A percentile compares a stretch with the other conserved stretches of the same genome.
phyloP scores from a whole-genome alignment of 2,888 invertebrate species.

The Lycia hirtaria region DNA sequence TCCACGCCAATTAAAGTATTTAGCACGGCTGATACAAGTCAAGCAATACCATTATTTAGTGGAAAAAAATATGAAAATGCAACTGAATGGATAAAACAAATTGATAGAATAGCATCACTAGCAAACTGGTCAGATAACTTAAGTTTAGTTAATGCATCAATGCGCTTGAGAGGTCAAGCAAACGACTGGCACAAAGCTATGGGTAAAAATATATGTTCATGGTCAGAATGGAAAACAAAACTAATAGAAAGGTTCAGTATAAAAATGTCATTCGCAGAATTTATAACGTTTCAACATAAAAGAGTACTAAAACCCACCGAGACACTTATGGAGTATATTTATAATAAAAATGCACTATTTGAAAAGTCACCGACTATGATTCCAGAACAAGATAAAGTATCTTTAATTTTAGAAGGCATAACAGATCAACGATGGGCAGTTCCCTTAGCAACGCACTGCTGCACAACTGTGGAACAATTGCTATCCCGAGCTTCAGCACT shows the following conservation, averaged over 20 bases:
- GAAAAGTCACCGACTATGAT: background rate
- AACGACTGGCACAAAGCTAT: background rate
- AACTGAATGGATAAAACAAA: constrained; percentile 8
- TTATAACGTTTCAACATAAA: background rate
- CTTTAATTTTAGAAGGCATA: too few relatives aligned
- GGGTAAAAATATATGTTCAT: background rate
- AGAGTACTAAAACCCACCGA: background rate
- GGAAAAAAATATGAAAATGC: constrained; percentile 8
- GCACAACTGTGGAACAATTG: too few relatives aligned
- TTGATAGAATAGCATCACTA: constrained; percentile 3
- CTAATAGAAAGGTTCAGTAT: background rate
- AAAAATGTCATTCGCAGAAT: constrained; percentile 1
- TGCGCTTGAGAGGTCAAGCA: background rate
- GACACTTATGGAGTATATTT: background rate
- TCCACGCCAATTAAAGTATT: too few relatives aligned
- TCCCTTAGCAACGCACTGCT: too few relatives aligned
- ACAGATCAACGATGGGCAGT: too few relatives aligned
- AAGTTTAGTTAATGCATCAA: constrained; percentile 2
- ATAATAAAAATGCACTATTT: background rate
- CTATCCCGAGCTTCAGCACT: too few relatives aligned
- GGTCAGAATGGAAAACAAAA: background rate
- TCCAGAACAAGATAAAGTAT: too few relatives aligned
- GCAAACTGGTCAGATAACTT: constrained; percentile 12
- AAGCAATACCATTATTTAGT: constrained; percentile 5
- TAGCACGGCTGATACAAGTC: background rate